Evolutionary conservation across 2,113 vertebrate species (phyloP).

Genomic region (Neodontobutis hainanensis): DNA sequence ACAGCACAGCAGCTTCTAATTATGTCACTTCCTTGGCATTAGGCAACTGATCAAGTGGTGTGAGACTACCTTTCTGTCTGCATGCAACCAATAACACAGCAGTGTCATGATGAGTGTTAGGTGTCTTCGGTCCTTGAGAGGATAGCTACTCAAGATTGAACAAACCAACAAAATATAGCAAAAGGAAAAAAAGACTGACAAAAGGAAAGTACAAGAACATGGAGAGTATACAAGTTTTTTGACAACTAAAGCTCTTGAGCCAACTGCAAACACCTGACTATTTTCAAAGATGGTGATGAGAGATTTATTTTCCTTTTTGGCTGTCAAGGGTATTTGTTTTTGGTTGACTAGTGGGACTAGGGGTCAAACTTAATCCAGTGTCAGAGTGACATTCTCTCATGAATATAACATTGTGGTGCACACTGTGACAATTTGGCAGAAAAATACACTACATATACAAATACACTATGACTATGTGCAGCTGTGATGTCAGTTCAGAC

Average conservation of each 20-base stretch:
- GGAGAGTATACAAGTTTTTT: not conserved
- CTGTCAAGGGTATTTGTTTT: not conserved
- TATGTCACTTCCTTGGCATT: not conserved
- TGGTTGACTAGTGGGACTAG: not conserved
- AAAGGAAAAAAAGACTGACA: not conserved
- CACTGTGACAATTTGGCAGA: not conserved
- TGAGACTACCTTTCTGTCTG: slow-evolving; percentile 24
- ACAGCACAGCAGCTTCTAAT: slow-evolving; percentile 9
- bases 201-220: not conserved
- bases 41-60: slow-evolving; percentile 5
- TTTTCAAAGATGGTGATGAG: not conserved
- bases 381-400: not conserved
- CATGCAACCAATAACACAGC: slow-evolving; percentile 22
- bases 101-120: not conserved
- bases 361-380: not conserved
- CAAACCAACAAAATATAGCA: not conserved
- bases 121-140: not conserved
- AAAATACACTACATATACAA: too few species aligned
- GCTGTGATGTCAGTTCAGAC: too few species aligned
- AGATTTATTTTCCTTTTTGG: not conserved
- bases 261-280: not conserved
- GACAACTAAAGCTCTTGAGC: not conserved
- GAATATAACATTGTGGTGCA: not conserved
- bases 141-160: not conserved
- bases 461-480: too few species aligned